Conservation (phyloP, 2,888 invertebrate species). For the Chymomyza caudatula region DNA sequence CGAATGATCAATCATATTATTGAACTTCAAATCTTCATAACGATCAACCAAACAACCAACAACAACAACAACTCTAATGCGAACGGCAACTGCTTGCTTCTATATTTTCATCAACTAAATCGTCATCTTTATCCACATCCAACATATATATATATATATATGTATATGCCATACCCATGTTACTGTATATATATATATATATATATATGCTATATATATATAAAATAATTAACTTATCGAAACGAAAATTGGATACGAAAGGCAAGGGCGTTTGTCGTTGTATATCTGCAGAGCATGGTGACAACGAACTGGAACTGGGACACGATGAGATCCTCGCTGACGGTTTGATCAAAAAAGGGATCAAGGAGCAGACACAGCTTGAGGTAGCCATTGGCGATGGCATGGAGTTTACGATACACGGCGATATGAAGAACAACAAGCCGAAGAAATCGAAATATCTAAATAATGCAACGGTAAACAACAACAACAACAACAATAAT, state of each 20-base stretch:
- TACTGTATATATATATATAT: not conserved
- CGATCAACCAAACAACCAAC: constrained; percentile 8
- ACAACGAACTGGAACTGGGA: constrained; percentile 83
- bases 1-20: constrained; percentile 16
- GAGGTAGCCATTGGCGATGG: constrained; percentile 95
- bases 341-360: constrained; percentile 90
- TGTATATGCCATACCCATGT: not conserved
- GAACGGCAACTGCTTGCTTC: constrained; percentile 64
- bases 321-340: constrained; percentile 87
- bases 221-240: constrained; percentile 19
- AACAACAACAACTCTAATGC: constrained; percentile 44
- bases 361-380: constrained; percentile 92
- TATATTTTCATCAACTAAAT: constrained; percentile 46
- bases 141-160: constrained; percentile 26
- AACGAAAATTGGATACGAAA: constrained; percentile 76
- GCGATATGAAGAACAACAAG: constrained; percentile 90
- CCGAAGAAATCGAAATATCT: constrained; percentile 89
- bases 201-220: constrained; percentile 24
- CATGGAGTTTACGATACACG: constrained; percentile 95
- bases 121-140: constrained; percentile 43
- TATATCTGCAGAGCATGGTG: constrained; percentile 84
- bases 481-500: constrained; percentile 54
- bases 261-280: constrained; percentile 81
- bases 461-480: constrained; percentile 85
- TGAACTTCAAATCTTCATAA: constrained; percentile 13